phyloP scores from a whole-genome alignment of 2,888 invertebrate species.

The Dryobotodes eremita region DNA sequence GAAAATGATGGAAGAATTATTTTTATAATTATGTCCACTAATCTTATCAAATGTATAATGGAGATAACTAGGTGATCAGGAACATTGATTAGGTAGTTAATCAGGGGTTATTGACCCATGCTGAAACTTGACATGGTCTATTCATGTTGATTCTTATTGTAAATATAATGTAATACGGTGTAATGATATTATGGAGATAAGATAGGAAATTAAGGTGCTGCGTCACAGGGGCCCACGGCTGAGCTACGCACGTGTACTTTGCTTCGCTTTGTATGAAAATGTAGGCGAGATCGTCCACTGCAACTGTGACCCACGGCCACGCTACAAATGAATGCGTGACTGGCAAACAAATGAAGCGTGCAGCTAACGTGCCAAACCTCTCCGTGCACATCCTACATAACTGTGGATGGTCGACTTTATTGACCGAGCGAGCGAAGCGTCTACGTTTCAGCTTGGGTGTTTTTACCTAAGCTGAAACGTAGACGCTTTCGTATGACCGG shows the following conservation, averaged over 20 bases:
- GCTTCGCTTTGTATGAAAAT: too few relatives aligned
- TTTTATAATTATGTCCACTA: conserved; percentile 39
- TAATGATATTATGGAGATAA: not conserved
- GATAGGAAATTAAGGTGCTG: not conserved
- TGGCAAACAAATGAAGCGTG: too few relatives aligned
- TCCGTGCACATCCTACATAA: too few relatives aligned
- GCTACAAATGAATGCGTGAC: too few relatives aligned
- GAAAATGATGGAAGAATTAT: conserved; percentile 7
- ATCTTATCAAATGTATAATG: conserved; percentile 36
- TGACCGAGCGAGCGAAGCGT: too few relatives aligned
- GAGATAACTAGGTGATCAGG: conserved; percentile 13
- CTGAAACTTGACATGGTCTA: not conserved
- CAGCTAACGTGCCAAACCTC: too few relatives aligned
- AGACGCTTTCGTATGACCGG: too few relatives aligned
- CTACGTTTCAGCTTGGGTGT: too few relatives aligned
- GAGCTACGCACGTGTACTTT: not conserved
- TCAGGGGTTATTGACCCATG: conserved; percentile 33
- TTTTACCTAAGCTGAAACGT: too few relatives aligned
- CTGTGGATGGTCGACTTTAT: too few relatives aligned
- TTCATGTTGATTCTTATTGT: not conserved
- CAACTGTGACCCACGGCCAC: too few relatives aligned
- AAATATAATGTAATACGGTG: not conserved
- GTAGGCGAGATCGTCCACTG: too few relatives aligned
- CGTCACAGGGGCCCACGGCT: not conserved
- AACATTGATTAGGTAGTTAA: conserved; percentile 25